Percentiles rank a stretch among this genome's conserved stretches.
These are phyloP conservation scores for Melikaiella ostensackeni DNA, from an alignment of 2,888 invertebrate species.

Conservation along the genomic window DNA sequence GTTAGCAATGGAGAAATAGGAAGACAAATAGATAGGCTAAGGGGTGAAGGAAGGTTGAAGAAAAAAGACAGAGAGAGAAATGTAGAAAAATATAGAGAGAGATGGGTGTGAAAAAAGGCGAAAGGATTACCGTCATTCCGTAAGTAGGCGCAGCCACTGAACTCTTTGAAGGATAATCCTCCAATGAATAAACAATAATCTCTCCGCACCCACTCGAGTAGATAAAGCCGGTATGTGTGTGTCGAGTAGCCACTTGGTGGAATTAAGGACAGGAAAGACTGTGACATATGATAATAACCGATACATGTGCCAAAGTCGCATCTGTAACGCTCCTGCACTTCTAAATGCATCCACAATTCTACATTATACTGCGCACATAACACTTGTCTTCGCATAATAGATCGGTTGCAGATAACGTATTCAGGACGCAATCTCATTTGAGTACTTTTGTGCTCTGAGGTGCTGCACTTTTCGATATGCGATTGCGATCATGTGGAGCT, in stretches of 20 bases:
- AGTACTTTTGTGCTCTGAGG: neutral
- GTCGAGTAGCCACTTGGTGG: slow-evolving; percentile 54
- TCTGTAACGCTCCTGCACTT: slow-evolving; percentile 8
- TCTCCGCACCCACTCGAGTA: slow-evolving; percentile 56
- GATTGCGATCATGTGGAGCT: neutral
- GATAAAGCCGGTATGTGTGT: slow-evolving; percentile 56
- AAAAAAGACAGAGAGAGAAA: slow-evolving; percentile 38
- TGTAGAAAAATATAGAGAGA: slow-evolving; percentile 42
- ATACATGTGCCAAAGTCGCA: slow-evolving; percentile 21
- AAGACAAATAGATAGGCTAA: slow-evolving; percentile 7
- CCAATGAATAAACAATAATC: slow-evolving; percentile 73
- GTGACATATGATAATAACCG: slow-evolving; percentile 21
- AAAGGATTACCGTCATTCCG: slow-evolving; percentile 65
- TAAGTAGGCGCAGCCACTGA: slow-evolving; percentile 74
- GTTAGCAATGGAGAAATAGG: slow-evolving; percentile 6
- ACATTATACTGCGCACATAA: neutral
- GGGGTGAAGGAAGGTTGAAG: slow-evolving; percentile 41
- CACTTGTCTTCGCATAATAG: slow-evolving; percentile 10
- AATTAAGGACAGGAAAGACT: slow-evolving; percentile 54
- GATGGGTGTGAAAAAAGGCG: slow-evolving; percentile 62
- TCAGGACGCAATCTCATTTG: slow-evolving; percentile 28
- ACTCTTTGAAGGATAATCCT: slow-evolving; percentile 73
- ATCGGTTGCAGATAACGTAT: neutral
- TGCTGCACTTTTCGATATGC: neutral
- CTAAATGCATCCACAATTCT: slow-evolving; percentile 6